Base-by-base conservation (phyloP, 1,140 invertebrate genomes). In the Drosophila ficusphila region DNA sequence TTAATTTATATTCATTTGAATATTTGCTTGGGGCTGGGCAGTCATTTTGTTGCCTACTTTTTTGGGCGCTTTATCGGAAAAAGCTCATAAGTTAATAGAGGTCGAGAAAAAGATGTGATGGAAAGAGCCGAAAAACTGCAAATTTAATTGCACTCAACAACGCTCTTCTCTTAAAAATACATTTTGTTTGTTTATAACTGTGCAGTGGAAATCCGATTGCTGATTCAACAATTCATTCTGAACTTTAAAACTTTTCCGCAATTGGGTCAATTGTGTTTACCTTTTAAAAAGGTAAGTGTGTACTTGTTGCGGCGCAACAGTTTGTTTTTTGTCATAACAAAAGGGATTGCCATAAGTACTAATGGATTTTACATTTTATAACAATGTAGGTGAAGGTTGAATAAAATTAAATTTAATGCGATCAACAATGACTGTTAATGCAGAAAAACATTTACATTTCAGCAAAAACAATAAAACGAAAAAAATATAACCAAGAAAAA, bases 1-100 rank as follows among this genome's bases (percentile, higher is more conserved):
- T 85, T 76, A 86, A 85, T 85, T 79, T 86, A 85, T 85, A 79
- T 85, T 79, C 76, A 67, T 62, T 75, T 65, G 56, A 75, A 79
- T 54, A 58, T 65, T 73, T 57, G 36, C 54, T 25, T 4, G 19
- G 18, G 41, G 18, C 19, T 14, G n/a, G 12, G 3, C n/a, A 14
- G 2, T 1, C 6, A 34, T 47, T 62, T 53, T 39, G 21, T 62
- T 29, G 16, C 31, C 27, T 11, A 34, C 19, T 39, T 42, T 62
- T 39, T 38, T 8, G 11, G 27, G 41, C 36, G 49, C 34, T 53
- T 53, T 58, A 61, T 29, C 39, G 23, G 41, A 52, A 86, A 79
- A 76, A 68, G 76, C 53, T 79, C 57, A 85, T 73, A 85, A 85
- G 76, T 86, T 76, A 79, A 79, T 73, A 21, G 33, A 14, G 44